phyloP scores from a whole-genome alignment of 2,888 invertebrate genomes.

The Ectemnius cavifrons region DNA sequence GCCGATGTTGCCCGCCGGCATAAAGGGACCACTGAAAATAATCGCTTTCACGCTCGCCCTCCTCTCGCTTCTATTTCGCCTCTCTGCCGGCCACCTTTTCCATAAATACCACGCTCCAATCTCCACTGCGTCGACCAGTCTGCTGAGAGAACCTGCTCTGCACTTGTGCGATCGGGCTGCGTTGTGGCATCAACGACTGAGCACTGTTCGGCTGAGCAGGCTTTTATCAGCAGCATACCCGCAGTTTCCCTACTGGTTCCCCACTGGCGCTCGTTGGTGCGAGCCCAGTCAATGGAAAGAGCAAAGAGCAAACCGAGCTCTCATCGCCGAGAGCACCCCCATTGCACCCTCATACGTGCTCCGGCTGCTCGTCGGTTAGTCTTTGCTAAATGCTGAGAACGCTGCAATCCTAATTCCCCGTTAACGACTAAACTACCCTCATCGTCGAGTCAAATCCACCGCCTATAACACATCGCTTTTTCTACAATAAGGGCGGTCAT shows the following conservation, averaged over 20 bases:
- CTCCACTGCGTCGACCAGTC: conserved; percentile 7
- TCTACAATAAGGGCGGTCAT: no score
- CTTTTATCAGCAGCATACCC: conserved; percentile 11
- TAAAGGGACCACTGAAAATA: conserved; percentile 4
- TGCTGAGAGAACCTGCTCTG: no score
- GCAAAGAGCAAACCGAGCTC: conserved; percentile 19
- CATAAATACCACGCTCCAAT: background rate
- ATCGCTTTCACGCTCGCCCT: background rate
- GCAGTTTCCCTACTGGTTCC: background rate
- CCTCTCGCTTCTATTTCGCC: background rate
- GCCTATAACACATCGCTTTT: no score
- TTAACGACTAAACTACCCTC: no score
- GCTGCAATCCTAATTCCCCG: no score
- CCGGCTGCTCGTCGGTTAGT: no score
- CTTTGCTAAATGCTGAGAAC: no score
- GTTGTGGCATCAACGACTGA: background rate
- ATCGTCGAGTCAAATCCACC: no score
- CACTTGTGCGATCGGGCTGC: no score
- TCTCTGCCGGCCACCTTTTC: background rate
- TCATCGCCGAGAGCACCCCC: background rate
- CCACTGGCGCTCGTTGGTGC: background rate
- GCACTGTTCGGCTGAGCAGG: conserved; percentile 14
- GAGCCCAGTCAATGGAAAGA: conserved; percentile 20
- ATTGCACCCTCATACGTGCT: no score
- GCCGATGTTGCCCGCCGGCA: conserved; percentile 1